Conservation (phyloP, 2,113 vertebrate genomes). For the Neolamprologus longior region DNA sequence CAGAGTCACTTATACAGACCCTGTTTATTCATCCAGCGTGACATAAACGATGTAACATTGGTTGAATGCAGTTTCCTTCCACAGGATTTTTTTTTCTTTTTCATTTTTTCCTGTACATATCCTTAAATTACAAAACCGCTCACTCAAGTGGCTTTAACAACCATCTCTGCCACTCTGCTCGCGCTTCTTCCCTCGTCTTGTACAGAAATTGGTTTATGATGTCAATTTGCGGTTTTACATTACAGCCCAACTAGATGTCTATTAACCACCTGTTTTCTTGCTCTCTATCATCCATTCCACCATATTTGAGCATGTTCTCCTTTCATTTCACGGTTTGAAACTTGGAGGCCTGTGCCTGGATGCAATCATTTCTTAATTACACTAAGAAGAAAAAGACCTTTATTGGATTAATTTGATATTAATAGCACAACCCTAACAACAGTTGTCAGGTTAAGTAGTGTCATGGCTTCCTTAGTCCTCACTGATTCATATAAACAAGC, state of each 20-base stretch:
- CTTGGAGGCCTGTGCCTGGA: neutral
- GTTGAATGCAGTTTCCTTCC: neutral
- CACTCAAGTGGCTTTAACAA: neutral
- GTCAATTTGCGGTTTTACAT: neutral
- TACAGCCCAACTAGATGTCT: neutral
- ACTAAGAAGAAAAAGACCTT: neutral
- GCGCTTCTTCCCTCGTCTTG: neutral
- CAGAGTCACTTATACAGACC: neutral
- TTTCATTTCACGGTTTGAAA: neutral
- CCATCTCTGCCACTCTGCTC: neutral
- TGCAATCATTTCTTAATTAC: neutral
- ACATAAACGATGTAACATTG: neutral
- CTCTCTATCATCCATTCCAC: neutral
- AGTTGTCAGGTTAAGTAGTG: neutral
- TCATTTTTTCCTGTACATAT: neutral
- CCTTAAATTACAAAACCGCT: neutral
- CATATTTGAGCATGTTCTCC: neutral
- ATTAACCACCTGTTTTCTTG: neutral
- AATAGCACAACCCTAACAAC: neutral
- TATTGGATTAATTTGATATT: neutral
- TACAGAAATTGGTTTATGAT: neutral
- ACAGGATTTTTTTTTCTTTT: neutral
- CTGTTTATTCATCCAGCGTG: neutral
- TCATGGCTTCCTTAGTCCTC: slow-evolving; percentile 23
- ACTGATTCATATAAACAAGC: slow-evolving; percentile 28